These are phyloP conservation scores for Phenganax marumi DNA, from an alignment of 92 coral and sea anemone species.

Conservation along the genomic window DNA sequence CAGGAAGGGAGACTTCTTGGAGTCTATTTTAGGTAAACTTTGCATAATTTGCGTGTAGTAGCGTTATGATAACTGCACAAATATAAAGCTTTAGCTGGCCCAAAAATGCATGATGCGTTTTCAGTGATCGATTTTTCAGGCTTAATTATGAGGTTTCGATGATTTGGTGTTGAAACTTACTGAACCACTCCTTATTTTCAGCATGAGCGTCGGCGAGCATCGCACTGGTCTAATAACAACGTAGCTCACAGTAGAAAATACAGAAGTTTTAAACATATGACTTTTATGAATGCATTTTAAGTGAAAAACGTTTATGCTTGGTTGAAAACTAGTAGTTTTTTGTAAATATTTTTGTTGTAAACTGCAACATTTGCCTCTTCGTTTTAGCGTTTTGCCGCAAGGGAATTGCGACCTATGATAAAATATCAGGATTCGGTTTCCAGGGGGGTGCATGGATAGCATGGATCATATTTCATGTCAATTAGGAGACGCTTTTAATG, in stretches of 20 bases:
- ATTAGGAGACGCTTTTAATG: constrained; percentile 42
- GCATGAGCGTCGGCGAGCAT: neutral
- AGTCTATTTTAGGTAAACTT: too few relatives aligned
- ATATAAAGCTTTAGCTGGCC: neutral
- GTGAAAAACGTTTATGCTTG: neutral
- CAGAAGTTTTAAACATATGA: neutral
- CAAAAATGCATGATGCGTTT: constrained; percentile 2
- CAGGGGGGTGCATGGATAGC: neutral
- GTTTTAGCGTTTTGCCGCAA: constrained; percentile 14
- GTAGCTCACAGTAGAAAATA: neutral
- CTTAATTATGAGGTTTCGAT: neutral
- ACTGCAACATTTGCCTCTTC: neutral
- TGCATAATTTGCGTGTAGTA: neutral
- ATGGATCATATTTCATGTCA: constrained; percentile 27
- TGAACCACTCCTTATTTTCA: constrained; percentile 9
- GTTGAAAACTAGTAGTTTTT: neutral
- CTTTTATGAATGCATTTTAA: neutral
- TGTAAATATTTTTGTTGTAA: neutral
- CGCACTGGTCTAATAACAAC: neutral
- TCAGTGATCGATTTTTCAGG: constrained; percentile 23
- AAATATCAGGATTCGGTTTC: neutral
- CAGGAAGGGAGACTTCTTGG: neutral
- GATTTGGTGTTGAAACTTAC: constrained; percentile 38
- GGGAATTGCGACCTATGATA: constrained; percentile 13
- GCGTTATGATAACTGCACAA: neutral